Evolutionary conservation across 2,113 vertebrate genomes (phyloP).

Genomic region (Zapornia atra): DNA sequence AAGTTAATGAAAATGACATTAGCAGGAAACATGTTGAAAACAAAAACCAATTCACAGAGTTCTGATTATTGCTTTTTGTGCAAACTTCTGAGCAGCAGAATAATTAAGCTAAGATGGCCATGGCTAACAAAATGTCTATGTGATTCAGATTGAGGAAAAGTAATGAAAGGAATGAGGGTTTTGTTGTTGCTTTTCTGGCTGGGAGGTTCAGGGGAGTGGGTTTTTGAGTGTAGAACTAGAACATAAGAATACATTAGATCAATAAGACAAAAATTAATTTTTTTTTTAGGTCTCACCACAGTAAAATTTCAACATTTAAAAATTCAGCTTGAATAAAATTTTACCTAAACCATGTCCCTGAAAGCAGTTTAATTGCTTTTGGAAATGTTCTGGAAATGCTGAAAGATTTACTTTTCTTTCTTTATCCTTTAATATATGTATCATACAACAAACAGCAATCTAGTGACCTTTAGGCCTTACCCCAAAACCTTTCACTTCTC

Average conservation of each 20-base stretch:
- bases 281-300: neutral
- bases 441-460: neutral
- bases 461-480: neutral
- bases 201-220: fast-evolving
- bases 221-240: neutral
- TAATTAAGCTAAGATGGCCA: neutral
- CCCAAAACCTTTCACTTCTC: neutral
- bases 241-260: neutral
- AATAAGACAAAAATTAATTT: neutral
- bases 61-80: neutral
- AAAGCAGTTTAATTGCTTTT: neutral
- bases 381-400: neutral
- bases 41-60: neutral
- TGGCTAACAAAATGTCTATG: neutral
- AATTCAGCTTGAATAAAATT: neutral
- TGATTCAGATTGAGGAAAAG: neutral
- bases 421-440: neutral
- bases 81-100: neutral
- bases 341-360: neutral
- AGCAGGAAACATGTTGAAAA: neutral
- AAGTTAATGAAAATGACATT: neutral
- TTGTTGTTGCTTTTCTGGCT: neutral
- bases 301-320: neutral
- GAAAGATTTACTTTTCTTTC: neutral
- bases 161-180: neutral